Evolutionary conservation across 2,113 vertebrate genomes (phyloP), one percentile per base, ranked within the genome.

Genomic region (Dascyllus trimaculatus): DNA sequence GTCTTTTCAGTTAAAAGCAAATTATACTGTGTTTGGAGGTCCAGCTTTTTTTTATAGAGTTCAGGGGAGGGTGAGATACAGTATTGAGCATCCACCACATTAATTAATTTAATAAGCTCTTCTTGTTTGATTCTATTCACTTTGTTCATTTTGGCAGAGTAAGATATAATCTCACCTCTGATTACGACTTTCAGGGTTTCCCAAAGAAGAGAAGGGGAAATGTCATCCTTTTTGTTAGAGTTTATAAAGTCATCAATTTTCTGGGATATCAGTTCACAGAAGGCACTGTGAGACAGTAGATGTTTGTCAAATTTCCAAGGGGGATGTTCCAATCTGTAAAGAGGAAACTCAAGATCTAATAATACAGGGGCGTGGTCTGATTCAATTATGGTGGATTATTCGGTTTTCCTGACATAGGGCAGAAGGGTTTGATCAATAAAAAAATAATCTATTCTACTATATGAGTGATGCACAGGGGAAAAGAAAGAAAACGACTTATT

Each of bases 281-380:
- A 71, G 21, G 2, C 10, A 7, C 19, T 13, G n/a, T 65, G 45
- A 53, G 10, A 4, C 4, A 59, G n/a, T 4, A 15, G 0, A 17
- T 49, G 56, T 29, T 24, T 32, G 26, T 78, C 49, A 26, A 26
- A 9, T 63, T 63, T 45, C 17, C 35, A 54, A 2, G 22, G 1
- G 53, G 40, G 11, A 18, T 3, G 17, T 46, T 70, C 38, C 1
- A 46, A 13, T 45, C 58, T 7, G 15, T 46, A 21, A 21, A 21
- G 15, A 46, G 53, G 38, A 46, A 57, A 56, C 5, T 32, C 7
- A 43, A 62, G 17, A 26, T 73, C 58, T 3, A 62, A 14, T 4
- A 57, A 3, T 9, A 69, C 43, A 5, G 71, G 59, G 49, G 72
- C 25, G 19, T 65, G 40, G 17, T 75, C 61, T 56, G 61, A 75